These are phyloP conservation scores for Acleris emargana DNA, from an alignment of 2,888 invertebrate species.

Conservation along the genomic window DNA sequence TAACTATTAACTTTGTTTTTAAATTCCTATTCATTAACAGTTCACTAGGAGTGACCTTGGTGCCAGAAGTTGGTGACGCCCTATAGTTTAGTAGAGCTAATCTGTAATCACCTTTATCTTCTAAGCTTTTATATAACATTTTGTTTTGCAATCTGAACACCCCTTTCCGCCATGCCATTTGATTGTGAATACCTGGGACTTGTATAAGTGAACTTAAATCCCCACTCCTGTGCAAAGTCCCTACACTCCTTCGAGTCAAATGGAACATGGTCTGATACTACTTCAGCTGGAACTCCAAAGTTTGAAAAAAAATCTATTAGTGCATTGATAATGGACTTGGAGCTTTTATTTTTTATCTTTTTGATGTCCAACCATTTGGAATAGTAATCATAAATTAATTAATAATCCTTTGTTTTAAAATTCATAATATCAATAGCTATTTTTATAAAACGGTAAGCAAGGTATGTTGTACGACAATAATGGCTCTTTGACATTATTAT, in stretches of 20 bases:
- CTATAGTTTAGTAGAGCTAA: slow-evolving; percentile 29
- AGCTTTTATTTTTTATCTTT: neutral
- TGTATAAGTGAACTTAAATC: slow-evolving; percentile 29
- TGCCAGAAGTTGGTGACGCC: neutral
- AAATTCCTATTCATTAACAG: neutral
- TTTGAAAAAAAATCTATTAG: slow-evolving; percentile 17
- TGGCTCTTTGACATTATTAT: slow-evolving; percentile 37
- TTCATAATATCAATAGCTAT: neutral
- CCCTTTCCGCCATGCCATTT: slow-evolving; percentile 32
- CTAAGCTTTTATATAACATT: slow-evolving; percentile 12
- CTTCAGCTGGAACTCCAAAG: slow-evolving; percentile 23
- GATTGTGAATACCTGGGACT: slow-evolving; percentile 33
- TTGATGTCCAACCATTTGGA: neutral
- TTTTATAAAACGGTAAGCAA: no score
- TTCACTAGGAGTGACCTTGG: neutral
- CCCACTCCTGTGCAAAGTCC: slow-evolving; percentile 28
- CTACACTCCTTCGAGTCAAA: slow-evolving; percentile 30
- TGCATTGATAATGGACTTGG: neutral
- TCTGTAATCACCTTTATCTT: slow-evolving; percentile 25
- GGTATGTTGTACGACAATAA: no score
- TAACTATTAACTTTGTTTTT: neutral
- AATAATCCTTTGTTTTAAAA: neutral
- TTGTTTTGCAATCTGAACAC: slow-evolving; percentile 8
- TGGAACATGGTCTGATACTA: slow-evolving; percentile 24
- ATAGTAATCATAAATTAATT: neutral